Evolutionary conservation across 1,140 invertebrate genomes (phyloP).

Genomic region (Hypsibius dujardini): DNA sequence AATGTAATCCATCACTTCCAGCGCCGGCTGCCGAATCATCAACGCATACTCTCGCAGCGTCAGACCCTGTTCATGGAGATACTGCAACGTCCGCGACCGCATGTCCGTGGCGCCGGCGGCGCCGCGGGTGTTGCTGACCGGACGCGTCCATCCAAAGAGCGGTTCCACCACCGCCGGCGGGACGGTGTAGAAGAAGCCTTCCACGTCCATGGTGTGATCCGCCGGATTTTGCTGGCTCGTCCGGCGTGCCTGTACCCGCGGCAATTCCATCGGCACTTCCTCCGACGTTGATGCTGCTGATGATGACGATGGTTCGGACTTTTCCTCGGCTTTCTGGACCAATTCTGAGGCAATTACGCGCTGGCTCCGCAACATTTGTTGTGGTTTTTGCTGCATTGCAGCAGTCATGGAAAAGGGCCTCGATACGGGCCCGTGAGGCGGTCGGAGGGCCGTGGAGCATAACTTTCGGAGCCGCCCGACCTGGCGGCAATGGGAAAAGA

Average conservation of each 20-base stretch:
- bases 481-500: too few species aligned
- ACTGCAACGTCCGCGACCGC: slow-evolving; percentile 40
- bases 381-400: too few species aligned
- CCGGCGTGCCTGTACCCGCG: background rate
- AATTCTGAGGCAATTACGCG: too few species aligned
- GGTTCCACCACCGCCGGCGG: slow-evolving; percentile 35
- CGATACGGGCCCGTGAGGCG: too few species aligned
- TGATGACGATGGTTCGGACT: too few species aligned
- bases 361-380: too few species aligned
- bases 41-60: slow-evolving; percentile 56
- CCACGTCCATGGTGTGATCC: slow-evolving; percentile 41
- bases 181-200: slow-evolving; percentile 46
- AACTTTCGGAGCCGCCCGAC: too few species aligned
- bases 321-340: too few species aligned
- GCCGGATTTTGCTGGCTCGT: slow-evolving; percentile 14
- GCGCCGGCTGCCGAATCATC: slow-evolving; percentile 56
- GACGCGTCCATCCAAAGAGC: slow-evolving; percentile 35
- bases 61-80: slow-evolving; percentile 41
- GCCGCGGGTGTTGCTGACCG: slow-evolving; percentile 32
- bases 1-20: slow-evolving; percentile 60
- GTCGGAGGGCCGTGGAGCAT: too few species aligned
- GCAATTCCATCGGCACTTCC: background rate
- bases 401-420: too few species aligned
- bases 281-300: too few species aligned
- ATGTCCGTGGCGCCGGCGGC: slow-evolving; percentile 41